Percentiles rank a stretch among this genome's conserved stretches.
Conservation (phyloP, 2,797 vertebrate species). For the Kryptolebias ocellatus region DNA sequence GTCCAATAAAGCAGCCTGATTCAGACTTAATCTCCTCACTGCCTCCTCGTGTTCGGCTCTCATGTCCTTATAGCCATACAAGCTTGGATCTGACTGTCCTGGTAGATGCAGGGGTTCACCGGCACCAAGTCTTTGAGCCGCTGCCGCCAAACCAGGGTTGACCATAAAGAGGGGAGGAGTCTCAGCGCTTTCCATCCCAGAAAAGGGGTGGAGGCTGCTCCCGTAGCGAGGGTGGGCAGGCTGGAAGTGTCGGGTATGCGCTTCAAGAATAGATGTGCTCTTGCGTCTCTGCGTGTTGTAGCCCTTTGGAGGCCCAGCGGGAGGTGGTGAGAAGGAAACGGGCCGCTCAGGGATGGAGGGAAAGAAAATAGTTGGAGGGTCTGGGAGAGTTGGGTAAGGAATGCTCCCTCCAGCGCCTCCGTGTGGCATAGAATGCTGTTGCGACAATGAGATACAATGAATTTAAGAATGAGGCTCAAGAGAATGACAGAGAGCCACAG, state of each 20-base stretch:
- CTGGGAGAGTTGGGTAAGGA: conserved; percentile 83
- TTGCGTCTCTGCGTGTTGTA: conserved; percentile 94
- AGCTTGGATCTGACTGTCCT: conserved; percentile 73
- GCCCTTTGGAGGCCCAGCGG: conserved; percentile 89
- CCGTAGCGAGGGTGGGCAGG: conserved; percentile 89
- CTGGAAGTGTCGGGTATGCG: conserved; percentile 93
- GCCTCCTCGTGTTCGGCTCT: conserved; percentile 88
- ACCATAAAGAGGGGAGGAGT: conserved; percentile 78
- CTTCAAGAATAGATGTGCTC: conserved; percentile 98
- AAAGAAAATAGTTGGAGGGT: conserved; percentile 90
- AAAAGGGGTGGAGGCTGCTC: conserved; percentile 88
- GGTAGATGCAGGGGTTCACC: conserved; percentile 86
- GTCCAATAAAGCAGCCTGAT: conserved; percentile 92
- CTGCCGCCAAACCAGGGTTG: conserved; percentile 82
- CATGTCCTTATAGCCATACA: conserved; percentile 82
- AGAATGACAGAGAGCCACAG: conserved; percentile 55
- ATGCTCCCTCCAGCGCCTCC: conserved; percentile 61
- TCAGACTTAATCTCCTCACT: conserved; percentile 87
- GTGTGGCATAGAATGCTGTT: conserved; percentile 91
- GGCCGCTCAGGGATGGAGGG: conserved; percentile 93
- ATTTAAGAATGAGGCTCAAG: conserved; percentile 80
- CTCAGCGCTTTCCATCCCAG: conserved; percentile 80
- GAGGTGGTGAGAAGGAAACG: conserved; percentile 96
- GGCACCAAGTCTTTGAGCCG: conserved; percentile 84
- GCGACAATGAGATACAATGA: conserved; percentile 93